Base-by-base conservation (phyloP, 1,140 invertebrate species). In the Caerostris darwini region DNA sequence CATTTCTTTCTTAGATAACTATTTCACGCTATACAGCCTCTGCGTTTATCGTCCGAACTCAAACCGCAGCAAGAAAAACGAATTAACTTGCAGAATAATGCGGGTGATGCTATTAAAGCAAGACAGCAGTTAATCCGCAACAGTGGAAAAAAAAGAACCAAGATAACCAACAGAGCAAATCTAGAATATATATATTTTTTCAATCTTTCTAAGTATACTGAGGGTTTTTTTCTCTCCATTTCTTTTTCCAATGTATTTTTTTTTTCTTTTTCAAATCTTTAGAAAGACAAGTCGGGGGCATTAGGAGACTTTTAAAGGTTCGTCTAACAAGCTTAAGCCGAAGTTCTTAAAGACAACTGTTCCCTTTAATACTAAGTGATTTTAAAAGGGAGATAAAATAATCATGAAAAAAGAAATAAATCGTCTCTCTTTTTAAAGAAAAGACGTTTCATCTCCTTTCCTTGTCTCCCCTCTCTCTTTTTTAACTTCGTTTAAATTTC, bases 311-410 rank as follows among this genome's bases (percentile, higher is more conserved):
- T 92, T 92, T 85, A 85, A 85, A 54, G 82, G 34, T 59, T 85
- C 82, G 90, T 56, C 82, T 92, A 92, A 92, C 90, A 92, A 92
- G 90, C 90, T 92, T 92, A 92, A 92, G 90, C 90, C 34, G 90
- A 69, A 92, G 81, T 85, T 92, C 54, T 59, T 34, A 10, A 34
- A 83, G 61, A 85, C 90, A 92, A 92, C 81, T 83, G 81, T 85
- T 85, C 82, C 34, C 59, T 64, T 85, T 92, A 91, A 91, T 82
- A 91, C 71, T 82, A 82, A 91, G 82, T 82, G 90, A 81, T 69
- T 90, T 90, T 77, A 57, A 34, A 90, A 77, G 67, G n/a, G 59
- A 88, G 56, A 86, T 10, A 88, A 88, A 54, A 69, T 57, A 56
- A 50, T 19, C 61, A 8, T 61, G 12, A 34, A 77, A 71, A 34